phyloP scores from a whole-genome alignment of 2,113 vertebrate species.

The Notothenia coriiceps region DNA sequence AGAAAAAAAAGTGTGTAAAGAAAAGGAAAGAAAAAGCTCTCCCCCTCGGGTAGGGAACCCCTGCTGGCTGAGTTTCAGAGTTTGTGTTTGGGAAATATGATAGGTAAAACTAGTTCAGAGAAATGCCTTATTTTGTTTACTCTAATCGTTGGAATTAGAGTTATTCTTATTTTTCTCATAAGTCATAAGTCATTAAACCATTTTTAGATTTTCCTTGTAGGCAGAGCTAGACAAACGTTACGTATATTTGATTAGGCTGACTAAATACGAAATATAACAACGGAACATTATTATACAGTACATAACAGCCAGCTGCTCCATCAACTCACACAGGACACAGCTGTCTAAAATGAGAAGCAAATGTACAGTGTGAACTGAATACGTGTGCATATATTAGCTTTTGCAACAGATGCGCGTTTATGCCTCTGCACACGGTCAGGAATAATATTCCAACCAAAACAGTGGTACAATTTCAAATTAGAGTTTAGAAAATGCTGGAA shows the following conservation, averaged over 20 bases:
- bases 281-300: neutral
- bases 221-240: no score
- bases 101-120: slow-evolving; percentile 13
- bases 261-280: neutral
- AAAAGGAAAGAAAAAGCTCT: slow-evolving; percentile 39
- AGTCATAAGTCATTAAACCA: neutral
- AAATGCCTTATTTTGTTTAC: neutral
- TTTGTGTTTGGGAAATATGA: slow-evolving; percentile 36
- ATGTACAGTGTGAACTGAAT: neutral
- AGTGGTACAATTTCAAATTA: neutral
- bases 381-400: neutral
- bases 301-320: neutral
- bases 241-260: neutral
- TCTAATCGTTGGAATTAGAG: neutral
- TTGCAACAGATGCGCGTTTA: neutral
- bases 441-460: neutral
- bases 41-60: neutral
- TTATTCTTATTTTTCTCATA: slow-evolving; percentile 6
- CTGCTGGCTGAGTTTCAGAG: slow-evolving; percentile 22
- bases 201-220: no score
- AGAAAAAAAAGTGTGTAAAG: neutral
- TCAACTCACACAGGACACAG: neutral
- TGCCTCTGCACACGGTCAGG: neutral
- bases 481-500: no score
- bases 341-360: slow-evolving; percentile 8